phyloP scores from a whole-genome alignment of 2,797 vertebrate genomes.

The Eospalax fontanierii region DNA sequence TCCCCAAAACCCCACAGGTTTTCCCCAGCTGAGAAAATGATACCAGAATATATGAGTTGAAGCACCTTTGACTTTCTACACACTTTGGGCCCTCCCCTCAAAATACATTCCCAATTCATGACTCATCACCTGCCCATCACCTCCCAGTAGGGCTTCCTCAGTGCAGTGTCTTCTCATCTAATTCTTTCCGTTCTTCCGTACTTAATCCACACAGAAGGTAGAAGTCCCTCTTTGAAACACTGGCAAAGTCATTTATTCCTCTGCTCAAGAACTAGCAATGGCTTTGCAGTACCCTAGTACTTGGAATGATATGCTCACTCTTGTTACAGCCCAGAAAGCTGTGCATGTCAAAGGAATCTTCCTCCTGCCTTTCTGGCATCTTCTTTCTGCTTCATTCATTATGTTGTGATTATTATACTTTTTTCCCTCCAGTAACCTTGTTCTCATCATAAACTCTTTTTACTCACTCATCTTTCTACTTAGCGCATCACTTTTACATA shows the following conservation, averaged over 20 bases:
- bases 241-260: no score
- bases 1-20: neutral
- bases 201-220: neutral
- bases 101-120: neutral
- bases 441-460: neutral
- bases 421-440: neutral
- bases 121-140: neutral
- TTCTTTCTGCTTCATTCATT: neutral
- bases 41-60: neutral
- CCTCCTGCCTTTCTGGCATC: neutral
- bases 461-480: neutral
- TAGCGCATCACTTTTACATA: neutral
- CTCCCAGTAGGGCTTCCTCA: neutral
- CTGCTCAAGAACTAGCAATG: neutral
- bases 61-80: neutral
- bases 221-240: neutral
- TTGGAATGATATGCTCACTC: neutral
- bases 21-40: neutral
- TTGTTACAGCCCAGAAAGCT: neutral
- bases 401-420: neutral
- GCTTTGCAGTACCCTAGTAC: neutral
- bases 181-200: neutral
- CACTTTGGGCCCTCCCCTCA: neutral
- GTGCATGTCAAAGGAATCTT: fast-evolving
- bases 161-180: neutral